phyloP scores from a whole-genome alignment of 2,888 invertebrate species.

The Amitus sp. region DNA sequence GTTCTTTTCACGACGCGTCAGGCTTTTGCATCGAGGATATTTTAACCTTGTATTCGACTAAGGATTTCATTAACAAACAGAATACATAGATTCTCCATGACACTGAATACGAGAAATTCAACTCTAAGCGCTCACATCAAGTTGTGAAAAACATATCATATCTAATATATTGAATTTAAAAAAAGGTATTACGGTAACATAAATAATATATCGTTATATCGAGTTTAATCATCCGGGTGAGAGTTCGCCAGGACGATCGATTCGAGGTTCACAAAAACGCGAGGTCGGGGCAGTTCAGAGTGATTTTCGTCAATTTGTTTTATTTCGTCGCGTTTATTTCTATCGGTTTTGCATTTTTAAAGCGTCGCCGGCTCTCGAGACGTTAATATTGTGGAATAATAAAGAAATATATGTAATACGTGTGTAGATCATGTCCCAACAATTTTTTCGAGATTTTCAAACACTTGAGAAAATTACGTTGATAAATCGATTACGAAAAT shows the following conservation, averaged over 20 bases:
- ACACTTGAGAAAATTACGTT: too few species aligned
- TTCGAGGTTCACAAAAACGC: slow-evolving; percentile 20
- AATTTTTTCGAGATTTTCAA: too few species aligned
- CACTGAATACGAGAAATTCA: slow-evolving; percentile 49
- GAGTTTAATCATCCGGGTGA: slow-evolving; percentile 28
- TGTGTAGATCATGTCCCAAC: slow-evolving; percentile 38
- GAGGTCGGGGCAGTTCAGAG: slow-evolving; percentile 11
- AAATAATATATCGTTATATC: slow-evolving; percentile 43
- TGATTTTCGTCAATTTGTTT: background rate
- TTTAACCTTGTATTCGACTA: slow-evolving; percentile 57
- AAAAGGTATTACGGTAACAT: slow-evolving; percentile 58
- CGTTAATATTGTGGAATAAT: slow-evolving; percentile 23
- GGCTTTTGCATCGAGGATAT: background rate
- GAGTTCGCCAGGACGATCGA: slow-evolving; percentile 18
- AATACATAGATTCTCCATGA: slow-evolving; percentile 46
- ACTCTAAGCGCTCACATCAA: slow-evolving; percentile 65
- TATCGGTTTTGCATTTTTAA: slow-evolving; percentile 5
- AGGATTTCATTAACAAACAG: slow-evolving; percentile 42
- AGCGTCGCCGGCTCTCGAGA: slow-evolving; percentile 19
- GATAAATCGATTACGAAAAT: too few species aligned
- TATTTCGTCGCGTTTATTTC: background rate
- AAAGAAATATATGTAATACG: slow-evolving; percentile 36
- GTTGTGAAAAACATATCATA: slow-evolving; percentile 67
- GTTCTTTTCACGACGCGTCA: slow-evolving; percentile 19
- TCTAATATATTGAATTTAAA: slow-evolving; percentile 60